phyloP scores from a whole-genome alignment of 2,888 invertebrate species.

The Pachliopta kotzebuea region DNA sequence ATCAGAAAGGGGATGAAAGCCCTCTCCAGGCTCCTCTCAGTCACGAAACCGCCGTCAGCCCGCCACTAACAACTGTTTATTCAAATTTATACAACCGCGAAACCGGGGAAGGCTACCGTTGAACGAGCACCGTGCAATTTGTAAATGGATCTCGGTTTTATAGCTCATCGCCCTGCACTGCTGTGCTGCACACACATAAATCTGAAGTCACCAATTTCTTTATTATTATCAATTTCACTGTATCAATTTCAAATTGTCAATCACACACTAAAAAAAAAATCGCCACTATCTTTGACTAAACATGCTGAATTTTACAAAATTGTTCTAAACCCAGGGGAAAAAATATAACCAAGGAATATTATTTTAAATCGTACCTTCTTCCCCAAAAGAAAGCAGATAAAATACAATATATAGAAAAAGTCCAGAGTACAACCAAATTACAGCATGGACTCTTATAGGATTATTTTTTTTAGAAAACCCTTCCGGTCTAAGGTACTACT shows the following conservation, averaged over 20 bases:
- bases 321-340: neutral
- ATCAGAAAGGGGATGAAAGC: conserved; percentile 26
- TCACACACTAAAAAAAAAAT: neutral
- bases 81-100: conserved; percentile 68
- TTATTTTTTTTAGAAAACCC: too few relatives aligned
- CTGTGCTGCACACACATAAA: neutral
- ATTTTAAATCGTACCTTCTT: too few relatives aligned
- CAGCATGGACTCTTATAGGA: too few relatives aligned
- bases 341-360: too few relatives aligned
- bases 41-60: conserved; percentile 33
- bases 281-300: neutral
- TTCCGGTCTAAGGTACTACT: too few relatives aligned
- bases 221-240: neutral
- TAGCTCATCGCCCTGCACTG: conserved; percentile 35
- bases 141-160: conserved; percentile 63
- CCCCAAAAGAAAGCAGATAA: too few relatives aligned
- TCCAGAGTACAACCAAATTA: too few relatives aligned
- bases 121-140: conserved; percentile 63
- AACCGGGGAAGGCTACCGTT: conserved; percentile 53
- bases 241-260: neutral
- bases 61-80: conserved; percentile 50
- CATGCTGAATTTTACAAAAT: neutral
- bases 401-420: too few relatives aligned
- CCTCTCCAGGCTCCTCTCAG: conserved; percentile 18
- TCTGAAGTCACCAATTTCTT: conserved; percentile 6